Evolutionary conservation across 1,140 invertebrate species (phyloP), one percentile per base, ranked within the genome.

Genomic region (Arion vulgaris): DNA sequence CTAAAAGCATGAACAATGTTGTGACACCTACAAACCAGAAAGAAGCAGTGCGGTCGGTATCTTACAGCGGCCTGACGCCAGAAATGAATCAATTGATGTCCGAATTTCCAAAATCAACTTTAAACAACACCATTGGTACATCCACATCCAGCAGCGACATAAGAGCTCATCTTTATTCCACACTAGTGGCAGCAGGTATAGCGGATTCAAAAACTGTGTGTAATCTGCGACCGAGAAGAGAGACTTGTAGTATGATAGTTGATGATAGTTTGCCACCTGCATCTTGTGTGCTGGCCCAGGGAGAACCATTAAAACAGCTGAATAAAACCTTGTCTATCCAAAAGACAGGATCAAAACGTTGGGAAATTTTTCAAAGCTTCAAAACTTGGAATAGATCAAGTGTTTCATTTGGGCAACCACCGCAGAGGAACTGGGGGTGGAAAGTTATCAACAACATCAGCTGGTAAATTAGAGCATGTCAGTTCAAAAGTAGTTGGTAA

Each of bases 1-100:
- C 80, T 2, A 51, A 28, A n/a, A 81, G 80, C 28, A 81, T 81
- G 80, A 81, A 74, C n/a, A 39, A 81, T 57, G 68, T 81, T n/a
- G 45, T 45, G 62, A 81, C 80, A 39, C 80, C 80, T 9, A 72
- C 26, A n/a, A 74, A 74, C 45, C n/a, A 81, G 38, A 81, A 53
- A 26, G 71, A 73, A 19, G 32, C 62, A 2, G 1, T 51, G 13
- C 5, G 71, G 15, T 53, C 80, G n/a, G 19, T 81, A 0, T 81
- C 80, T 9, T 81, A 71, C 71, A 81, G 66, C 41, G 80, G 80
- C 53, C 71, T 81, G 0, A 81, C 80, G 13, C 80, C 80, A 2
- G 80, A 51, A 13, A 74, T 81, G 80, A 74, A 28, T 34, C 36
- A 36, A 0, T 34, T 81, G 1, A 32, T 74, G 49, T 45, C 69